Percentiles rank a stretch among this genome's conserved stretches.
Conservation (phyloP, 2,888 invertebrate species). For the Agrochola lychnidis region DNA sequence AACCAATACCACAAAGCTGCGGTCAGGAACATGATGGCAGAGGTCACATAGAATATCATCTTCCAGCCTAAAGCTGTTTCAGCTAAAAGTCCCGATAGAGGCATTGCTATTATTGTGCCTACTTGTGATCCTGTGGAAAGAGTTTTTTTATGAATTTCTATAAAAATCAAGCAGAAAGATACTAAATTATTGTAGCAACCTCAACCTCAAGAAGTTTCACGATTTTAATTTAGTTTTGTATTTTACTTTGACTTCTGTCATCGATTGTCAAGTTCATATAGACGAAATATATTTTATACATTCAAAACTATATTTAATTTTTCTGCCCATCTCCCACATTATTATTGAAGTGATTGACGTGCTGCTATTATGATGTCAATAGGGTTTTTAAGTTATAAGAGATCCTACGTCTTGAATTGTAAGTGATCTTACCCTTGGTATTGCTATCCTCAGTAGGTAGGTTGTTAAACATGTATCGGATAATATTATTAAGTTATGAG, state of each 20-base stretch:
- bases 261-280: too few relatives aligned
- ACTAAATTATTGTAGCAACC: too few relatives aligned
- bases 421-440: background rate
- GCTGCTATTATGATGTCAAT: background rate
- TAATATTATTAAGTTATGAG: background rate
- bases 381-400: background rate
- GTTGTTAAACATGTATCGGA: background rate
- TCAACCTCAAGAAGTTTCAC: too few relatives aligned
- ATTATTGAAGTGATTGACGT: background rate
- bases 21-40: constrained; percentile 89
- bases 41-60: constrained; percentile 92
- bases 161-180: background rate
- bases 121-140: constrained; percentile 90
- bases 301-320: too few relatives aligned
- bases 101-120: constrained; percentile 93
- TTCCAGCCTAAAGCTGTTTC: constrained; percentile 92
- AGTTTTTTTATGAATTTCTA: background rate
- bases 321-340: too few relatives aligned
- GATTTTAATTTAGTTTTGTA: too few relatives aligned
- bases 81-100: constrained; percentile 92
- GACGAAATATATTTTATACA: too few relatives aligned
- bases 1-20: constrained; percentile 89
- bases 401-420: background rate
- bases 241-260: too few relatives aligned
- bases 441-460: background rate